Evolutionary conservation across 2,113 vertebrate genomes (phyloP).

Genomic region (Cyanoderma ruficeps): DNA sequence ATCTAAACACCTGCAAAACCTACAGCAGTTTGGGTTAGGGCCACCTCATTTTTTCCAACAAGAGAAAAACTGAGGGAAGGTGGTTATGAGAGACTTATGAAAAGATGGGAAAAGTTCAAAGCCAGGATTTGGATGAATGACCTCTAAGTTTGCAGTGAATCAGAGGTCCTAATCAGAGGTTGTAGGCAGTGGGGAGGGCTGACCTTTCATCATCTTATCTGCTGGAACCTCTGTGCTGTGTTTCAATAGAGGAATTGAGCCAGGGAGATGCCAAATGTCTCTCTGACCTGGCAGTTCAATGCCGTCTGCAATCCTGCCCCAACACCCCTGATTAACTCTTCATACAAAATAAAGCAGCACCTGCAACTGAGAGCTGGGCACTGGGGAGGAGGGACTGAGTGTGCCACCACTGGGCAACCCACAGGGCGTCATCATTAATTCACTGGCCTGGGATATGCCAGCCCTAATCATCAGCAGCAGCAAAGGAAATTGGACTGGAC

Average conservation of each 20-base stretch:
- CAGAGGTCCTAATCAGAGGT: background rate
- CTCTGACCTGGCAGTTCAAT: background rate
- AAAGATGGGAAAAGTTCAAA: background rate
- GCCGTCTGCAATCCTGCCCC: fast-evolving
- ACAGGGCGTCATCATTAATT: background rate
- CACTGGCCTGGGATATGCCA: background rate
- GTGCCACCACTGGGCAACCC: background rate
- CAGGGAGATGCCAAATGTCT: background rate
- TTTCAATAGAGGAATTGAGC: background rate
- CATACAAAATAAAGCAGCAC: background rate
- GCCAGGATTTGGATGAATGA: background rate
- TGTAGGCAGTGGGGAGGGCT: background rate
- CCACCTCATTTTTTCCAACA: background rate
- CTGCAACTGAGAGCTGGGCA: fast-evolving
- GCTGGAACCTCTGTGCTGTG: background rate
- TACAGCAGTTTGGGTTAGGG: background rate
- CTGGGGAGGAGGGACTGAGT: fast-evolving
- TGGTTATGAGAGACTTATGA: background rate
- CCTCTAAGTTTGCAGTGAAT: background rate
- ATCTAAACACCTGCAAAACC: background rate
- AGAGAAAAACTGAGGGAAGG: background rate
- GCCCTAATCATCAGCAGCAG: background rate
- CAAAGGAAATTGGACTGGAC: background rate
- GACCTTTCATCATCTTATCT: background rate
- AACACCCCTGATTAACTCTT: fast-evolving